A percentile compares a stretch with the other conserved stretches of the same genome.
phyloP scores from a whole-genome alignment of 2,797 vertebrate genomes.

The Calcarius lapponicus region DNA sequence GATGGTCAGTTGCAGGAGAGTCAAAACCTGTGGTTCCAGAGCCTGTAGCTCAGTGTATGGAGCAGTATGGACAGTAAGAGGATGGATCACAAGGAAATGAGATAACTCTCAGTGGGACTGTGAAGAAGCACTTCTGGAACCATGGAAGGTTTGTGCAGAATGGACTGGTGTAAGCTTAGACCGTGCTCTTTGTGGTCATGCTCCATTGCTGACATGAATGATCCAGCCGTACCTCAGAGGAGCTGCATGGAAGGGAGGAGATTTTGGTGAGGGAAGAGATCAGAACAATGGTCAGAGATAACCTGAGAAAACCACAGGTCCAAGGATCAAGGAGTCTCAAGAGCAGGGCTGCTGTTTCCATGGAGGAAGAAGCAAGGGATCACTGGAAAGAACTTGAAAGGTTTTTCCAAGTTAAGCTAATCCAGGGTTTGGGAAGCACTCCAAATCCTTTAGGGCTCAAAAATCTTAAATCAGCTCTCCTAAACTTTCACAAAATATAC shows the following conservation, averaged over 20 bases:
- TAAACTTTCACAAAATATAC: neutral
- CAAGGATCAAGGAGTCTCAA: neutral
- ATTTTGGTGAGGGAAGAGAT: neutral
- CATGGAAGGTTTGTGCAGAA: neutral
- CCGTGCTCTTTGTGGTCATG: neutral
- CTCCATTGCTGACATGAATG: neutral
- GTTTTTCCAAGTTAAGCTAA: neutral
- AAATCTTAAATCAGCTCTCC: neutral
- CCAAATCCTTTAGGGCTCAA: neutral
- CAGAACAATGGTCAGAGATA: neutral
- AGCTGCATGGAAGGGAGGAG: neutral
- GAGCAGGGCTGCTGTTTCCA: neutral
- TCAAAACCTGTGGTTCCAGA: neutral
- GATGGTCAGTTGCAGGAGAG: neutral
- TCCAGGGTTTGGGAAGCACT: neutral
- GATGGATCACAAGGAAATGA: neutral
- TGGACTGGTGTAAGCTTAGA: neutral
- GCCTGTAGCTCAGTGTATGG: neutral
- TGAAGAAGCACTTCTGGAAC: neutral
- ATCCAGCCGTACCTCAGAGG: neutral
- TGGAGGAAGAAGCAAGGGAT: neutral
- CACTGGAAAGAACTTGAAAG: neutral
- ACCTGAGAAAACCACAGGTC: neutral
- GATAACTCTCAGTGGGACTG: neutral
- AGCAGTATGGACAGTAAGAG: neutral